Percentiles rank a stretch among this genome's conserved stretches.
phyloP scores from a whole-genome alignment of 2,113 vertebrate species.

The Notechis scutatus region DNA sequence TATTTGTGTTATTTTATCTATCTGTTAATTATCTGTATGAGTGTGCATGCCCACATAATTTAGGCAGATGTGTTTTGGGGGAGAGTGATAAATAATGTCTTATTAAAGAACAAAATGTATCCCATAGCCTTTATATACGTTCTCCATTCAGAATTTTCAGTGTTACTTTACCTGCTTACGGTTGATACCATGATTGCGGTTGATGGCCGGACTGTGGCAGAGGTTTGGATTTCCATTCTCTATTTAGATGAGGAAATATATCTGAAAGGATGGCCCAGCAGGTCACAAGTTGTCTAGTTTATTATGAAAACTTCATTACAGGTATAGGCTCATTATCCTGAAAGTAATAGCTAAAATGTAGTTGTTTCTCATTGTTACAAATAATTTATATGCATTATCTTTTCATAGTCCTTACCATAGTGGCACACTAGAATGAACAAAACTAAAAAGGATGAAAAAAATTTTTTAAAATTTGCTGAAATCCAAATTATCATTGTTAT shows the following conservation, averaged over 20 bases:
- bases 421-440: background rate
- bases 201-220: background rate
- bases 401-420: background rate
- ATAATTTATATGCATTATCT: background rate
- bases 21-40: background rate
- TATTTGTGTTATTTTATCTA: background rate
- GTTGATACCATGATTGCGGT: background rate
- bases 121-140: background rate
- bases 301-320: background rate
- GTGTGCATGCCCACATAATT: background rate
- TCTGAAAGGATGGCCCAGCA: background rate
- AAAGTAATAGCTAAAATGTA: background rate
- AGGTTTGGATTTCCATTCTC: background rate
- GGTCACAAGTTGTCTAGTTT: background rate
- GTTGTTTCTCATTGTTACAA: background rate
- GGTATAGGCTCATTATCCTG: background rate
- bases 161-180: background rate
- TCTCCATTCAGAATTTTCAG: background rate
- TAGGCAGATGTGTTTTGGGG: background rate
- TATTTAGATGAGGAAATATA: background rate
- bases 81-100: background rate
- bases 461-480: background rate
- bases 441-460: background rate
- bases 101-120: background rate
- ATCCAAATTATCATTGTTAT: background rate